A percentile compares a stretch with the other conserved stretches of the same genome.
Evolutionary conservation across 2,888 invertebrate species (phyloP).

Genomic region (Agriopis leucophaearia): DNA sequence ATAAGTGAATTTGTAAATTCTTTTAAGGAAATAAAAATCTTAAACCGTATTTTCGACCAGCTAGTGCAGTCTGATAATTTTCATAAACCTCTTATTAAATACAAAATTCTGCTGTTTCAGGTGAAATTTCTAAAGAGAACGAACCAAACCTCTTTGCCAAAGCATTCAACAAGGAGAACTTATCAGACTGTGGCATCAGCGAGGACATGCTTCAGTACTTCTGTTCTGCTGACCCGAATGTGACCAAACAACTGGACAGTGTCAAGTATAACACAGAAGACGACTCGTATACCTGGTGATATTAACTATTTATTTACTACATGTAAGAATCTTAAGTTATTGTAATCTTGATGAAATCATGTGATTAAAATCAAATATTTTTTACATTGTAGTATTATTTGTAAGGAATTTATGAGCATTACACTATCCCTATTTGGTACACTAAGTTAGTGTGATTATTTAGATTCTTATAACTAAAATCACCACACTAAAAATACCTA

Average conservation of each 20-base stretch:
- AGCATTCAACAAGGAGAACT: conserved; percentile 93
- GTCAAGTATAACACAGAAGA: conserved; percentile 88
- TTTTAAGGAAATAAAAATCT: too few species aligned
- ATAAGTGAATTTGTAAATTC: too few species aligned
- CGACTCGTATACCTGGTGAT: conserved; percentile 84
- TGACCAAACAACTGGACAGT: conserved; percentile 87
- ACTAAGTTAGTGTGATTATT: neutral
- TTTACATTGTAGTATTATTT: conserved; percentile 21
- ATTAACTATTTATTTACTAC: conserved; percentile 39
- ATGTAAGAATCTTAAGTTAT: conserved; percentile 14
- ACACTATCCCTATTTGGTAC: neutral
- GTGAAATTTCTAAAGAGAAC: conserved; percentile 79
- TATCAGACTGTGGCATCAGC: conserved; percentile 94
- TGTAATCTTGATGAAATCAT: neutral
- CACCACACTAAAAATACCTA: too few species aligned
- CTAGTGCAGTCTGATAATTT: neutral
- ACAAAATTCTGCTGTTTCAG: conserved; percentile 60
- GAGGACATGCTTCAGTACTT: conserved; percentile 88
- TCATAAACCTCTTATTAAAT: neutral
- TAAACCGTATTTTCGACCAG: neutral
- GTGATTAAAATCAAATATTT: conserved; percentile 9
- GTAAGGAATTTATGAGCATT: neutral
- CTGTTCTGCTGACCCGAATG: conserved; percentile 86
- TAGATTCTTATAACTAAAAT: too few species aligned
- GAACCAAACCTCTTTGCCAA: conserved; percentile 81